phyloP scores from a whole-genome alignment of 1,140 invertebrate species.

The Semibalanus balanoides region DNA sequence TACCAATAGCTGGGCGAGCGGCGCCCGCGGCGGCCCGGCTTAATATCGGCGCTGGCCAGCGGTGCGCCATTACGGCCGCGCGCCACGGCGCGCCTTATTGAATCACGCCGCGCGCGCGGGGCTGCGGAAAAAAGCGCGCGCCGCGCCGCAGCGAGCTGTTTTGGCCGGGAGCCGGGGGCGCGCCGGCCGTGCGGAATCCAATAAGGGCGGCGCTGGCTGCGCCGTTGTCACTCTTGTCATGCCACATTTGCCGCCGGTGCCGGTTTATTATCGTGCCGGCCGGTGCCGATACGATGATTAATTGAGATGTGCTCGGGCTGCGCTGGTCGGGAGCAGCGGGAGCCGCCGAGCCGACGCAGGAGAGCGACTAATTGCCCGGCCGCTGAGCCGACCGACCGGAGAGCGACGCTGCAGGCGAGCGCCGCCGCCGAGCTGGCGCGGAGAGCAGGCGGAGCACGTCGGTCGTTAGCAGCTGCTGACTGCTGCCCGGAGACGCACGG shows the following conservation, averaged over 20 bases:
- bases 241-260: neutral
- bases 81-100: neutral
- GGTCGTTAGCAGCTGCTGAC: too few species aligned
- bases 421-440: too few species aligned
- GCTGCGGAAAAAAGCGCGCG: neutral
- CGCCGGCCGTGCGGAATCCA: neutral
- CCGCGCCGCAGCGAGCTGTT: neutral
- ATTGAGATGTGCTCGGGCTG: neutral
- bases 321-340: neutral
- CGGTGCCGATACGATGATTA: neutral
- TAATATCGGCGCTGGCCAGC: neutral
- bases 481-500: too few species aligned
- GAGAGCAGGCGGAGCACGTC: too few species aligned
- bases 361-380: neutral
- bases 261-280: neutral
- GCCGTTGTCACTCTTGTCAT: neutral
- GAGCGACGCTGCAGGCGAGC: too few species aligned
- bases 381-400: neutral
- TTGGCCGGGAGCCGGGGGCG: too few species aligned
- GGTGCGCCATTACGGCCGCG: neutral
- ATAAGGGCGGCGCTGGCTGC: neutral
- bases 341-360: neutral
- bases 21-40: neutral
- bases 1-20: neutral
- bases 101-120: neutral